phyloP scores from a whole-genome alignment of 2,888 invertebrate species.

The Lomographa bimaculata region DNA sequence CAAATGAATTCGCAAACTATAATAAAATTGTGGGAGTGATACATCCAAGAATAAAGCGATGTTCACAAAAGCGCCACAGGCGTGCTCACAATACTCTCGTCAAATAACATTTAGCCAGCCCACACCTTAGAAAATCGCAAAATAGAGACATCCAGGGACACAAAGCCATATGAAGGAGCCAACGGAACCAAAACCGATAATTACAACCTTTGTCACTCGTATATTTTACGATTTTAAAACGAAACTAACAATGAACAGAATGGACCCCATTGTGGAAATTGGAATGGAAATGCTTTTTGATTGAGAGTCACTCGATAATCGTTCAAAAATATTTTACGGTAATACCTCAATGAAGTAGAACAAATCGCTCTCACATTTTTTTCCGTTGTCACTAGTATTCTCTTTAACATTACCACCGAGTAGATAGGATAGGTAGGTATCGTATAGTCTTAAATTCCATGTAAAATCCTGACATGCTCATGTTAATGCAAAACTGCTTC shows the following conservation, averaged over 20 bases:
- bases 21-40: constrained; percentile 81
- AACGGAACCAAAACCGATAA: constrained; percentile 75
- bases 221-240: constrained; percentile 63
- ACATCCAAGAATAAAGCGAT: constrained; percentile 58
- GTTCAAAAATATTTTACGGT: constrained; percentile 25
- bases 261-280: constrained; percentile 48
- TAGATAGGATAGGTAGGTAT: too few relatives aligned
- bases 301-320: constrained; percentile 39
- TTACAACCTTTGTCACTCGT: constrained; percentile 74
- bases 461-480: constrained; percentile 4
- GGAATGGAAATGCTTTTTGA: constrained; percentile 54
- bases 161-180: constrained; percentile 68
- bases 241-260: constrained; percentile 54
- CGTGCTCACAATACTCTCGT: constrained; percentile 77
- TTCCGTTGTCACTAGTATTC: too few relatives aligned
- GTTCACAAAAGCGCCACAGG: constrained; percentile 70
- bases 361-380: constrained; percentile 2
- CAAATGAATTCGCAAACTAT: constrained; percentile 66
- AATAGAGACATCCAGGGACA: constrained; percentile 74
- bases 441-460: constrained; percentile 22
- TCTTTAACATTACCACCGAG: too few relatives aligned
- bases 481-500: constrained; percentile 22
- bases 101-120: constrained; percentile 82
- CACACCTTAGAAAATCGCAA: constrained; percentile 82
- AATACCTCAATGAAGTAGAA: constrained; percentile 10